Evolutionary conservation across 2,888 invertebrate genomes (phyloP), one percentile per base, ranked within the genome.

Genomic region (Andricus quercusramuli): DNA sequence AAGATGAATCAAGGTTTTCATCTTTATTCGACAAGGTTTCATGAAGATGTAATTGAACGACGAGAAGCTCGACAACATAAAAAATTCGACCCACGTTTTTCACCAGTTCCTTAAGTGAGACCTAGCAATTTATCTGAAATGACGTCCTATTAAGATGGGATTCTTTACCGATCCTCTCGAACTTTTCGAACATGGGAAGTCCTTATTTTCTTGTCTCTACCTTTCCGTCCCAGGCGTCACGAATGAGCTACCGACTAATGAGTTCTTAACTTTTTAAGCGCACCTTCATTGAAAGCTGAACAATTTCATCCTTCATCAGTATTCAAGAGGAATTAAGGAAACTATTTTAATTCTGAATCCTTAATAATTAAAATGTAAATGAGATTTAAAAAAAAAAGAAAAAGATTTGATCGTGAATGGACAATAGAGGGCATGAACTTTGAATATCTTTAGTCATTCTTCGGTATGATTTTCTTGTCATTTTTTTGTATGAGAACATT

Each of bases 141-240:
- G 74, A 74, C 74, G 32, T 74, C 51, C 74, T 74, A 74, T 74
- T 74, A 74, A 74, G 74, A 56, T 74, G 74, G 74, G 74, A 74
- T 74, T 74, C 74, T 74, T 74, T 74, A 74, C 74, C 74, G 56
- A 74, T 74, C 56, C 56, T 74, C 74, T 74, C 56, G n/a, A 74
- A 74, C 74, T 56, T 74, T 74, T 13, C 32, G 51, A 74, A 74
- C 74, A 74, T 74, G 74, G 56, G 32, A 74, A 74, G 74, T 56
- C 74, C 74, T 74, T 74, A 74, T 74, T 74, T 56, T 74, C 74
- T 74, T 74, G 74, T 74, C 74, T 56, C 56, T 74, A 32, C 74
- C 74, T 74, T 56, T 74, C 29, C 74, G 5, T 56, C 56, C 74
- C 74, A 74, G 74, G 74, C 51, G 74, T 74, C 32, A 74, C 51